phyloP scores from a whole-genome alignment of 2,888 invertebrate species.

The Amblyjoppa fuscipennis region DNA sequence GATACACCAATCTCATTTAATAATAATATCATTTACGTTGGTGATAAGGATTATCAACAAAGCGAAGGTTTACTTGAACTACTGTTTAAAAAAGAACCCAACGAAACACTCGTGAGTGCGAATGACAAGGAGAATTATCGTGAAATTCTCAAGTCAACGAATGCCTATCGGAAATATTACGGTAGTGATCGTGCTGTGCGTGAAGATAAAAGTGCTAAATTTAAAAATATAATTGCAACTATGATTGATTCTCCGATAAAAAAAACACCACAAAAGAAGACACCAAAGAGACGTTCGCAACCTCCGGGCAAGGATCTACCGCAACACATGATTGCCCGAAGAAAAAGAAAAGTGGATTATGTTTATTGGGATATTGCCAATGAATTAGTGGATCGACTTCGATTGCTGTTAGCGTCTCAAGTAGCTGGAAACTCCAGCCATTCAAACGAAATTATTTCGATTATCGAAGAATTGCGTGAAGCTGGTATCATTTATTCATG shows the following conservation, averaged over 20 bases:
- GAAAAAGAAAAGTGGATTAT: constrained; percentile 11
- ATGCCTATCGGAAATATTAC: constrained; percentile 66
- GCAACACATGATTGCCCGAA: background rate
- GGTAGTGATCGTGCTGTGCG: constrained; percentile 14
- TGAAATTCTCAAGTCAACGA: constrained; percentile 59
- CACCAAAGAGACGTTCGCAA: background rate
- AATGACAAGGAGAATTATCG: constrained; percentile 49
- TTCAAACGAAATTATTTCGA: constrained; percentile 23
- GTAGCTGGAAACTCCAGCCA: constrained; percentile 13
- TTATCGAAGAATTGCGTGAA: background rate
- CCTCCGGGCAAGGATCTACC: background rate
- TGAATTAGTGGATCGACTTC: constrained; percentile 21
- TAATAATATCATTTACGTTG: constrained; percentile 18
- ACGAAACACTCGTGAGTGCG: constrained; percentile 3
- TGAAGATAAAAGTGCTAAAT: constrained; percentile 25
- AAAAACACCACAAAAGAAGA: no score
- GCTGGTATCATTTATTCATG: no score
- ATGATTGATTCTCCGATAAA: background rate
- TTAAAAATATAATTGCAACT: constrained; percentile 34
- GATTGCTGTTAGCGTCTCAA: constrained; percentile 10
- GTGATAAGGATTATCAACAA: constrained; percentile 40
- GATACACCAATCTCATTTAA: constrained; percentile 58
- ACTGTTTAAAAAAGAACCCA: constrained; percentile 56
- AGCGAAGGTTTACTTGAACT: constrained; percentile 62
- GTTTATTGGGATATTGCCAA: constrained; percentile 25